Evolutionary conservation across 2,113 vertebrate species (phyloP), one percentile per base, ranked within the genome.

Genomic region (Emydura subglobosa): DNA sequence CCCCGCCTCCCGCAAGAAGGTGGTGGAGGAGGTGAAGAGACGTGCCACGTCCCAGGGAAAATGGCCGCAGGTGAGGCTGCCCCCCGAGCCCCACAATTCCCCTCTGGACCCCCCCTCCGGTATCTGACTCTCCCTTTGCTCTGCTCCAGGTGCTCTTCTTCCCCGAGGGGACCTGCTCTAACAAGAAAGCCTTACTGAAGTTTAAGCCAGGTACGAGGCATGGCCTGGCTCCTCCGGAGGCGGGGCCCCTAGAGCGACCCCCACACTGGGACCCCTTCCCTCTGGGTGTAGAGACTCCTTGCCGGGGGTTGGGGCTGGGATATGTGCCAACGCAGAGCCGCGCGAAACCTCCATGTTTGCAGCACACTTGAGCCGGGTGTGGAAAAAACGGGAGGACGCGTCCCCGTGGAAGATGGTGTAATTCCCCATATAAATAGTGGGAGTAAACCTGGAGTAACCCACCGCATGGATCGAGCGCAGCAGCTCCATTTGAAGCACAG

Each of bases 161-260:
- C 94, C 98, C 99, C 1, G 99, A 99, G 88, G 99, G 99, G 81
- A 99, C 99, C 82, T 99, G 99, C 5, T 99, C 99, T 7, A 99
- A 99, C 50, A 99, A 99, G 87, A 96, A 88, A 55, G 97, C 97
- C 79, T 98, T 99, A 86, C 98, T 99, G 92, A 99, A 99, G 94
- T 99, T 99, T 96, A 99, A 99, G 93, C 99, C 98, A 21, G 99
- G 99, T 99, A 95, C 98, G 97, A 89, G 83, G 83, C 82, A 17
- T 6, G 10, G 59, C 27, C 27, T 83, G 55, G 53, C 82, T 89
- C 42, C 34, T 34, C 4, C 2, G 54, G 34, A 7, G 83, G 72
- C 5, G 42, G 53, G 83, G 72, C 54, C 76, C 44, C 19, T 53
- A 61, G 80, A 85, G 39, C 14, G 49, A 50, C 22, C 39, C 44